These are phyloP conservation scores for Hybognathus amarus DNA, from an alignment of 2,797 vertebrate species.

Conservation along the genomic window DNA sequence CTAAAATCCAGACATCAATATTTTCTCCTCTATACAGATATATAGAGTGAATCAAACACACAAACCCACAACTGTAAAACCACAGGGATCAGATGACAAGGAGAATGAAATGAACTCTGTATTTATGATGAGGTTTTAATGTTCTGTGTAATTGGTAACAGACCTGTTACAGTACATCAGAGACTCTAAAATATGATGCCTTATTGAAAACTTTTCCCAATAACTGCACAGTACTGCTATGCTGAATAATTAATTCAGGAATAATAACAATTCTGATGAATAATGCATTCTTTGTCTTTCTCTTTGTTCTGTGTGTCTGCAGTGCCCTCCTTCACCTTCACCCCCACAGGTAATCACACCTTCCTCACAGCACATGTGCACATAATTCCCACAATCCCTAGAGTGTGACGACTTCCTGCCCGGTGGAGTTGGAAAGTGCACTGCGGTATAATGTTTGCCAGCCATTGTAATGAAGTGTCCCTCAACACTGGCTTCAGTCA, in stretches of 20 bases:
- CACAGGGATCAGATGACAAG: background rate
- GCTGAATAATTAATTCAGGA: constrained; percentile 19
- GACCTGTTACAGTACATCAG: background rate
- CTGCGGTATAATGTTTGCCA: constrained; percentile 7
- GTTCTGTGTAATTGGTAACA: constrained; percentile 26
- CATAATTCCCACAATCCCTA: constrained; percentile 31
- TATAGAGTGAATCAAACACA: background rate
- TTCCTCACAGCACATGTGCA: constrained; percentile 28
- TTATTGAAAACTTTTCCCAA: constrained; percentile 20
- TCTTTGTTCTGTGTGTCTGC: constrained; percentile 79
- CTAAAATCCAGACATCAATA: background rate
- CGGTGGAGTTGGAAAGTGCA: background rate
- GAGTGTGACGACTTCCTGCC: constrained; percentile 17
- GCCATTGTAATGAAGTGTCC: constrained; percentile 2
- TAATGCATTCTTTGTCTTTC: constrained; percentile 20
- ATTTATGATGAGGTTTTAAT: constrained; percentile 19
- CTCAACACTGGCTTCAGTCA: constrained; percentile 4
- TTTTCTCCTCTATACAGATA: background rate
- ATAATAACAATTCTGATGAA: constrained; percentile 21
- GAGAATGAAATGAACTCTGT: background rate
- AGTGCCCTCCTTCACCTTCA: constrained; percentile 99
- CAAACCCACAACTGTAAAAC: constrained; percentile 22
- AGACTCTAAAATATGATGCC: constrained; percentile 18
- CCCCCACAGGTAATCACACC: constrained; percentile 92
- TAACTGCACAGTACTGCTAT: background rate